phyloP scores from a whole-genome alignment of 2,113 vertebrate genomes.

The Bubo scandiacus region DNA sequence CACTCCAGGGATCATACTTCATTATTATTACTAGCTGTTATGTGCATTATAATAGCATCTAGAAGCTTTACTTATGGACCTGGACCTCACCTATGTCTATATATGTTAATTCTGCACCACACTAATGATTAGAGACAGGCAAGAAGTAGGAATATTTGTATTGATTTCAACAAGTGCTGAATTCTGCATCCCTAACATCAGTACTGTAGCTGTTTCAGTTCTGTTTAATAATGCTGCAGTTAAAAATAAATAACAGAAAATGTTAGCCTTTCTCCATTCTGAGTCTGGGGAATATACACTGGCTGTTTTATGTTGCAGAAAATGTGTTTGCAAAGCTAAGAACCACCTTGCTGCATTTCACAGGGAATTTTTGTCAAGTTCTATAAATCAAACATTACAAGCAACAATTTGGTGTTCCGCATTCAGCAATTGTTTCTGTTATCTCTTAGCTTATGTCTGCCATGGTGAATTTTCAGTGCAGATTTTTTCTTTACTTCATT shows the following conservation, averaged over 20 bases:
- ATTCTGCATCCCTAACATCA: background rate
- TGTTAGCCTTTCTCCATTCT: background rate
- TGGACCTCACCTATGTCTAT: background rate
- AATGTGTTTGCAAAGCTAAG: background rate
- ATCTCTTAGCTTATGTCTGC: background rate
- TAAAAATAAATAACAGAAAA: background rate
- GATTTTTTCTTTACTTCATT: background rate
- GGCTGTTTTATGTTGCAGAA: background rate
- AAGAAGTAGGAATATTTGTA: background rate
- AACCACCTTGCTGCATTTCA: background rate
- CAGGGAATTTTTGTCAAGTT: conserved; percentile 31
- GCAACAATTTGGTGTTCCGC: background rate
- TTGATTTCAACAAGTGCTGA: background rate
- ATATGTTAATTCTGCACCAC: background rate
- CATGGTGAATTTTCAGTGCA: background rate
- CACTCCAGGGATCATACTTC: background rate
- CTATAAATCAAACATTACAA: background rate
- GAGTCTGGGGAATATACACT: background rate
- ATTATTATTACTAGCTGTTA: background rate
- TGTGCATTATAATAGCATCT: background rate
- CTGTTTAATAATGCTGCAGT: background rate
- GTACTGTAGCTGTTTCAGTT: background rate
- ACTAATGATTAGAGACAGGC: background rate
- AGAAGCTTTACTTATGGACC: background rate
- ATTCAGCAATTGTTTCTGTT: background rate